Base-by-base conservation (phyloP, 2,113 vertebrate species). In the Xiphophorus couchianus region DNA sequence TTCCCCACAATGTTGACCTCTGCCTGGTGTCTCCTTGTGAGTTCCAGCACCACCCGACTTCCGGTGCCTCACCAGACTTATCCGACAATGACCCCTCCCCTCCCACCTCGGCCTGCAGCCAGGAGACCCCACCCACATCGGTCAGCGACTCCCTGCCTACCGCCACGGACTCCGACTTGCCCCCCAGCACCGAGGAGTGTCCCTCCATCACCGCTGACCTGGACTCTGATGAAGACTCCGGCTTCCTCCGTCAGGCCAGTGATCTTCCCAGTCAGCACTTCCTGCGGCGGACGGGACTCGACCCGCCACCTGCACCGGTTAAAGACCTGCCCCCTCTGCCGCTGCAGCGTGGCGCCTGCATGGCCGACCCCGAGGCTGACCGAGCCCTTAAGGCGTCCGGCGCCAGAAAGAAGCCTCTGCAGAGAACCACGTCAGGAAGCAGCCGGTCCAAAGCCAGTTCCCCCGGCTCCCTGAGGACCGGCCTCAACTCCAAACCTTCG, bases 1-100 rank as follows among this genome's bases (percentile, higher is more conserved):
- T 90, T 19, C 96, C 95, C 0, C 97, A 98, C 0, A 96, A 97
- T 0, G 97, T 99, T 1, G 97, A 98, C 66, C 91, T 99, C 35
- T 99, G 98, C 77, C 88, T 99, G 66, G 98, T 99, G 66, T 97
- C 97, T 0, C 97, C 98, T 0, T 98, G 97, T 3, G 97, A 98
- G 92, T 98, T 98, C 25, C 94, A 97, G 79, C 97, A 99, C 67
- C 94, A 91, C 0, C 61, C 88, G 2, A 94, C 88, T 0, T 92
- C 94, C 0, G 89, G 90, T 25, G 90, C 87, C 76, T 91, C 91
- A 2, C 91, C 88, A 1, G 94, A 95, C 5, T 25, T 75, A 75
- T 95, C 94, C 0, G 87, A 93, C 2, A 95, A 95, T 1, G 94
- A 95, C 71, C 81, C 86, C 0, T 95, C 95, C 0, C 94, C 84